phyloP scores from a whole-genome alignment of 2,888 invertebrate species.

The Conchocele bisecta region DNA sequence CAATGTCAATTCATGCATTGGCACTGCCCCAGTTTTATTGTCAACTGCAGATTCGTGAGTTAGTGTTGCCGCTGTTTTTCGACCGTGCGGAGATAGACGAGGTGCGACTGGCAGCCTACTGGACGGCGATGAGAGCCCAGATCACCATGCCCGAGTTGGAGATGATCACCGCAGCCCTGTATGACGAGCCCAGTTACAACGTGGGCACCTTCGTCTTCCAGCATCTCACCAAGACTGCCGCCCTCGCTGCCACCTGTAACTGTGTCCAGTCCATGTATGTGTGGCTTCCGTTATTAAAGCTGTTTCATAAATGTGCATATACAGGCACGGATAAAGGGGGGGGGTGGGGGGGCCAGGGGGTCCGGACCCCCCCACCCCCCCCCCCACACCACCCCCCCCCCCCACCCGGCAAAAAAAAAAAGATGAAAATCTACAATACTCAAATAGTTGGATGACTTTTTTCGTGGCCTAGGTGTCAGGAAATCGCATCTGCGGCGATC shows the following conservation, averaged over 20 bases:
- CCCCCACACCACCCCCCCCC: too few relatives aligned
- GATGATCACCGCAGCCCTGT: slow-evolving; percentile 76
- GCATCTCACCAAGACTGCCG: slow-evolving; percentile 56
- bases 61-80: slow-evolving; percentile 74
- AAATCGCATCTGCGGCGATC: too few relatives aligned
- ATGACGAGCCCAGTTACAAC: slow-evolving; percentile 62
- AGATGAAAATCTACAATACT: too few relatives aligned
- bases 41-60: slow-evolving; percentile 35
- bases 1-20: too few relatives aligned
- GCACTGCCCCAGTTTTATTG: too few relatives aligned
- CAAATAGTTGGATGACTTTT: too few relatives aligned
- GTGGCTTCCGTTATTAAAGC: background rate
- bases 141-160: slow-evolving; percentile 78
- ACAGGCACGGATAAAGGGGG: too few relatives aligned
- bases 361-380: too few relatives aligned
- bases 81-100: slow-evolving; percentile 75
- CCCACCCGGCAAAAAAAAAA: too few relatives aligned
- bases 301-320: too few relatives aligned
- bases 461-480: too few relatives aligned
- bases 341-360: too few relatives aligned
- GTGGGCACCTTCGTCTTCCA: slow-evolving; percentile 66
- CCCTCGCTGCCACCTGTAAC: slow-evolving; percentile 58
- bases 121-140: slow-evolving; percentile 68
- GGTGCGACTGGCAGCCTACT: slow-evolving; percentile 80
- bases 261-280: slow-evolving; percentile 43